Base-by-base conservation (phyloP, 64 coral and sea anemone genomes). In the Stichodactyla helianthus region DNA sequence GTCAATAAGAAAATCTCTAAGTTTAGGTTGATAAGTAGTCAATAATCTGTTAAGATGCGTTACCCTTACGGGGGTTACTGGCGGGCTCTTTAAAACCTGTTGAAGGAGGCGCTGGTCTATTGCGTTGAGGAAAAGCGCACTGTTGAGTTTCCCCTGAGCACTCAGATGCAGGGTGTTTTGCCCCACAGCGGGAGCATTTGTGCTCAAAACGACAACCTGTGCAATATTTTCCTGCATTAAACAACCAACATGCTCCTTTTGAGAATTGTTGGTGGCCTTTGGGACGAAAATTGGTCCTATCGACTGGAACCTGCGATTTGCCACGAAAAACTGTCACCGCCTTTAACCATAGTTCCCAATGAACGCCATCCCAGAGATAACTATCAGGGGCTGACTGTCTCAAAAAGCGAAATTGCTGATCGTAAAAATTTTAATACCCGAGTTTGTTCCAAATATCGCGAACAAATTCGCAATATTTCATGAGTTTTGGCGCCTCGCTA, bases 271-370 rank as follows among this genome's bases (percentile, higher is more conserved):
- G 63, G 23, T 50, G 85, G 6, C 60, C 60, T 51, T 86, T 26
- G 9, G 55, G 57, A 85, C 55, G 63, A 31, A 22, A 56, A 19
- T 15, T 27, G 50, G 83, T 50, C 15, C 26, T 15, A 57, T 85
- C 51, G 7, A 0, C 4, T 18, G 53, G 19, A 14, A 59, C 26
- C 50, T 7, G 58, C 58, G 4, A 50, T 54, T 59, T 85, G 31
- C 7, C 23, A 51, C 20, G 12, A 52, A 55, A 83, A 52, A 52
- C 11, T 27, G 63, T 62, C 59, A 23, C 50, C 28, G 85, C 63
- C 84, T 86, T 59, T 50, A 86, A 62, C 85, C 85, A 86, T 71
- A 86, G 71, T 52, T 86, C 85, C 62, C 85, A 86, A 31, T 86
- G 85, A 52, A 86, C 85, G n/a, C 35, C 61, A 51, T 86, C 85